Conservation (phyloP, 2,113 vertebrate species). For the Eira barbara region DNA sequence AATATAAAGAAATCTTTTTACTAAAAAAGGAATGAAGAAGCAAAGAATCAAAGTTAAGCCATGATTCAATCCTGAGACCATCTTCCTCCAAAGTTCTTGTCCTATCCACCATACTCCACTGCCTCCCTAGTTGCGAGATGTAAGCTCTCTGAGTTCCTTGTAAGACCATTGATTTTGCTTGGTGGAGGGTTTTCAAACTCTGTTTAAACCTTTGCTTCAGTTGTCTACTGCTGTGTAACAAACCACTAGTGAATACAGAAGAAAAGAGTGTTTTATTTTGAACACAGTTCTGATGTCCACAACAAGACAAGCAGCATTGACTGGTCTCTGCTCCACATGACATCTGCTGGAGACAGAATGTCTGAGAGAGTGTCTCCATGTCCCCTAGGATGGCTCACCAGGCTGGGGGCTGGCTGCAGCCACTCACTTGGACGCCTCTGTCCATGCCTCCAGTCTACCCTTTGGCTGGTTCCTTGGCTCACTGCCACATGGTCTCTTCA, state of each 20-base stretch:
- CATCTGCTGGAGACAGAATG: not conserved
- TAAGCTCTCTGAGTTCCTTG: not conserved
- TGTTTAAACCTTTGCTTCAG: not conserved
- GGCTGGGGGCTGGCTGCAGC: not conserved
- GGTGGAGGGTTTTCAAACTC: not conserved
- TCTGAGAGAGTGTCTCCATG: fast-evolving
- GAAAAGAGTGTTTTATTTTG: not conserved
- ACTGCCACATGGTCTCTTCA: not conserved
- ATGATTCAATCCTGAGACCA: not conserved
- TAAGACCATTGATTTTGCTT: not conserved
- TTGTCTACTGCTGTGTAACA: not conserved
- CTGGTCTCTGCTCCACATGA: not conserved
- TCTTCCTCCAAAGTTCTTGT: not conserved
- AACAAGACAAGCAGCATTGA: not conserved
- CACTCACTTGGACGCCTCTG: fast-evolving
- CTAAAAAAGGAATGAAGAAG: not conserved
- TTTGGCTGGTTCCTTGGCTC: not conserved
- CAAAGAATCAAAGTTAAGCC: not conserved
- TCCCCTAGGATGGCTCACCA: not conserved
- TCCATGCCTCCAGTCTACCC: not conserved
- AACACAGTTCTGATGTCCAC: not conserved
- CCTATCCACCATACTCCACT: too few relatives aligned
- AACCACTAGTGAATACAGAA: not conserved
- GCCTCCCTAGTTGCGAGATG: not conserved
- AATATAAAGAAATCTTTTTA: not conserved